phyloP scores from a whole-genome alignment of 2,888 invertebrate species.

The Tanypteryx hageni region DNA sequence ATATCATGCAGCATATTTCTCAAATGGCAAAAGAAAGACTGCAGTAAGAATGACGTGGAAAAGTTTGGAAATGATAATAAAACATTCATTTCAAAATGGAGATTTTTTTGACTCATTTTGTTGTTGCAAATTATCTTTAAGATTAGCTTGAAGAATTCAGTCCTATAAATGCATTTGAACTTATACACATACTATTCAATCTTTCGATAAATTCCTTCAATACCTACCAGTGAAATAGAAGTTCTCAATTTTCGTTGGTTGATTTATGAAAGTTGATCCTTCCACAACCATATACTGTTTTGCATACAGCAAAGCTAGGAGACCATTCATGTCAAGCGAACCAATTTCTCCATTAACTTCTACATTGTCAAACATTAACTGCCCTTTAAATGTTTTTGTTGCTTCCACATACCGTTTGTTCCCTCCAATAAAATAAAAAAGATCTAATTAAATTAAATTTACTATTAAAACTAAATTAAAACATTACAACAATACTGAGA shows the following conservation, averaged over 20 bases:
- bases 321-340: conserved; percentile 66
- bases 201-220: background rate
- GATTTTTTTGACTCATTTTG: too few species aligned
- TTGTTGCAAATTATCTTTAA: too few species aligned
- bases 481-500: background rate
- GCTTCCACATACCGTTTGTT: background rate
- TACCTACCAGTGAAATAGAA: conserved; percentile 73
- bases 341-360: conserved; percentile 65
- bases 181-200: too few species aligned
- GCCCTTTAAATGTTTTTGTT: conserved; percentile 71
- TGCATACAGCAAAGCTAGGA: conserved; percentile 66
- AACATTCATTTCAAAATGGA: background rate
- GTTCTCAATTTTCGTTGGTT: conserved; percentile 72
- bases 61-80: background rate
- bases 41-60: too few species aligned
- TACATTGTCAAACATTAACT: conserved; percentile 70
- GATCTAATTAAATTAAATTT: background rate
- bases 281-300: conserved; percentile 68
- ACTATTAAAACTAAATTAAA: background rate
- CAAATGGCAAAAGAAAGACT: too few species aligned
- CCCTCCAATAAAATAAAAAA: background rate
- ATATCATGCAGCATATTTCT: too few species aligned
- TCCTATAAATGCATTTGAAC: too few species aligned
- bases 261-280: conserved; percentile 68
- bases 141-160: too few species aligned